These are phyloP conservation scores for Lycophotia porphyrea DNA, from an alignment of 2,888 invertebrate species.

Conservation along the genomic window DNA sequence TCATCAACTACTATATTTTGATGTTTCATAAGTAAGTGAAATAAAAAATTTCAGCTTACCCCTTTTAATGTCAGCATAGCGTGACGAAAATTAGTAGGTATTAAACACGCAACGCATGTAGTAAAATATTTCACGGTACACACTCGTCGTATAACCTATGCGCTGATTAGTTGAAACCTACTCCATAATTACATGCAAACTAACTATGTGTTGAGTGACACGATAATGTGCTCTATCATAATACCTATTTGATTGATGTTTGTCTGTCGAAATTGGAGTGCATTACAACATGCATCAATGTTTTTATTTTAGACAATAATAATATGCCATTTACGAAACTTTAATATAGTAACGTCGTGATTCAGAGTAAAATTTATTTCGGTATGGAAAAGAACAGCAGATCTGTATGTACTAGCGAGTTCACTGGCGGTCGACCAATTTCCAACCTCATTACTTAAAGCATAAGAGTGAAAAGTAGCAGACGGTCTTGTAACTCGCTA, in stretches of 20 bases:
- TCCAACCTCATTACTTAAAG: too few relatives aligned
- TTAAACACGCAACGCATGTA: slow-evolving; percentile 15
- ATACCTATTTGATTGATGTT: slow-evolving; percentile 11
- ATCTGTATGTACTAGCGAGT: too few relatives aligned
- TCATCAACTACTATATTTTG: not conserved
- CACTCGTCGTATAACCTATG: slow-evolving; percentile 4
- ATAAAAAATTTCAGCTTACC: not conserved
- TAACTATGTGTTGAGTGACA: slow-evolving; percentile 14
- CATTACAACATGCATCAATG: not conserved
- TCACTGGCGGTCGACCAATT: too few relatives aligned
- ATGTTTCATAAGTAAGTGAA: not conserved
- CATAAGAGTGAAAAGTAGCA: too few relatives aligned
- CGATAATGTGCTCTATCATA: slow-evolving; percentile 12
- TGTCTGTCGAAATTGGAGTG: slow-evolving; percentile 3
- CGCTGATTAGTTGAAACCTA: slow-evolving; percentile 21
- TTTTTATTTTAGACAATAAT: not conserved
- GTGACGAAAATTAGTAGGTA: slow-evolving; percentile 10
- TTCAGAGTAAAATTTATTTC: not conserved
- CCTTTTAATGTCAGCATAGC: slow-evolving; percentile 23
- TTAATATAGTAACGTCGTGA: too few relatives aligned
- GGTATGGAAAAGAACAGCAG: not conserved
- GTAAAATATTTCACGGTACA: slow-evolving; percentile 35
- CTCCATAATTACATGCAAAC: slow-evolving; percentile 16
- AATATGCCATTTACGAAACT: not conserved
- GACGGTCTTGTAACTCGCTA: too few relatives aligned